These are phyloP conservation scores for Mus spretus DNA, from an alignment of 2,797 vertebrate species.

Conservation along the genomic window DNA sequence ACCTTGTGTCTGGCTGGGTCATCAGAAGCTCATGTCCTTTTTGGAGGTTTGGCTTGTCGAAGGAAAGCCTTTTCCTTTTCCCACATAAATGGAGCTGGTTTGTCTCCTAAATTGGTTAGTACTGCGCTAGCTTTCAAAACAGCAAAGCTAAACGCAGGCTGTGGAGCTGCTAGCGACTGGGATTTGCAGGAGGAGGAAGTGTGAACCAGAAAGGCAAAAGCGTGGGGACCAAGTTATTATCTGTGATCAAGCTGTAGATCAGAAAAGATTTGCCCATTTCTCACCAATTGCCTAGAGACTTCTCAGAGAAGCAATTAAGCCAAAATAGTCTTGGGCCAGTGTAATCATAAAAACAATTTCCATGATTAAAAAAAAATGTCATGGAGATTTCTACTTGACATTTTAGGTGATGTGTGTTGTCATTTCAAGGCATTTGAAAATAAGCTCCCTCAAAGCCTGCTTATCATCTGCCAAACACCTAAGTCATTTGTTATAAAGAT, in stretches of 20 bases:
- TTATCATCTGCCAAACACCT: background rate
- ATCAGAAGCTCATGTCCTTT: background rate
- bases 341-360: conserved; percentile 40
- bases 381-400: conserved; percentile 43
- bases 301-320: conserved; percentile 24
- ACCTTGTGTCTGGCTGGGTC: background rate
- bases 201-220: background rate
- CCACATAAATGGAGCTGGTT: background rate
- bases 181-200: background rate
- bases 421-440: conserved; percentile 12
- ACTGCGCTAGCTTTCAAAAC: conserved; percentile 3
- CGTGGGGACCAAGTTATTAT: background rate
- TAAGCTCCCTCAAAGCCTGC: conserved; percentile 12
- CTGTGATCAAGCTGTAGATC: background rate
- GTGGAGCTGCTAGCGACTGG: background rate
- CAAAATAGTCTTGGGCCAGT: background rate
- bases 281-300: background rate
- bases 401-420: conserved; percentile 31
- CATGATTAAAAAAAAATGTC: conserved; percentile 65
- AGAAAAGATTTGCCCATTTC: background rate
- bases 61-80: background rate
- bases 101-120: conserved; percentile 25
- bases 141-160: background rate
- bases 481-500: background rate
- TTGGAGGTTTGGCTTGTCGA: background rate